These are phyloP conservation scores for Tachyglossus aculeatus DNA, from an alignment of 2,797 vertebrate genomes.

Conservation along the genomic window DNA sequence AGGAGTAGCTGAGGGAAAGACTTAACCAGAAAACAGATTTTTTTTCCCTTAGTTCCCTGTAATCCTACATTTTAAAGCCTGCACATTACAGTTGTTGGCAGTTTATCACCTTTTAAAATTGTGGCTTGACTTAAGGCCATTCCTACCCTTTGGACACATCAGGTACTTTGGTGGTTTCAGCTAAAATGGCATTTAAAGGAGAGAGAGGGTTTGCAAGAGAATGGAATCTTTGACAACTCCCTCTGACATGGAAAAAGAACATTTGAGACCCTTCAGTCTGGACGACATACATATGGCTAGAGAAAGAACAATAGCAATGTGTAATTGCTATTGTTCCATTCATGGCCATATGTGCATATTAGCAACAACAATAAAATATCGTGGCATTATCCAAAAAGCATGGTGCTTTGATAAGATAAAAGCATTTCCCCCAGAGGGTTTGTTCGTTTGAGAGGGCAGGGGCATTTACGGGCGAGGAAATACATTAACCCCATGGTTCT, in stretches of 20 bases:
- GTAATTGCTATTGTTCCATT: conserved; percentile 48
- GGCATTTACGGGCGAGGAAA: conserved; percentile 29
- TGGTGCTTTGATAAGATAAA: conserved; percentile 38
- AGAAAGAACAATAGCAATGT: conserved; percentile 51
- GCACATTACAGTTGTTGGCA: conserved; percentile 38
- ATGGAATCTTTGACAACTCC: conserved; percentile 20
- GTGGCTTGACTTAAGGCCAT: conserved; percentile 33
- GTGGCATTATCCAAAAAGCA: conserved; percentile 58
- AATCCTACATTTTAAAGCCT: conserved; percentile 39
- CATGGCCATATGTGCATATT: conserved; percentile 61
- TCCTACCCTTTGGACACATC: conserved; percentile 39
- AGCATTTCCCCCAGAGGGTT: conserved; percentile 30
- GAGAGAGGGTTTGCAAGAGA: conserved; percentile 22
- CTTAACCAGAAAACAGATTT: conserved; percentile 28
- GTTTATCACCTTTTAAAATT: conserved; percentile 59
- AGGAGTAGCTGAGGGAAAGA: conserved; percentile 34
- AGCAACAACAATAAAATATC: conserved; percentile 63
- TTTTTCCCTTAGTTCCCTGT: conserved; percentile 36
- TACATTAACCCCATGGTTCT: conserved; percentile 41
- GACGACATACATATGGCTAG: conserved; percentile 46
- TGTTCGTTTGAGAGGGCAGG: conserved; percentile 17
- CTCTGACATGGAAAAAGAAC: conserved; percentile 46
- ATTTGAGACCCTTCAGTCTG: conserved; percentile 47
- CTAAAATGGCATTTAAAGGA: conserved; percentile 33
- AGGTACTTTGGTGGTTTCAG: conserved; percentile 22